phyloP scores from a whole-genome alignment of 1,140 invertebrate species.

The Brachystomella parvula region DNA sequence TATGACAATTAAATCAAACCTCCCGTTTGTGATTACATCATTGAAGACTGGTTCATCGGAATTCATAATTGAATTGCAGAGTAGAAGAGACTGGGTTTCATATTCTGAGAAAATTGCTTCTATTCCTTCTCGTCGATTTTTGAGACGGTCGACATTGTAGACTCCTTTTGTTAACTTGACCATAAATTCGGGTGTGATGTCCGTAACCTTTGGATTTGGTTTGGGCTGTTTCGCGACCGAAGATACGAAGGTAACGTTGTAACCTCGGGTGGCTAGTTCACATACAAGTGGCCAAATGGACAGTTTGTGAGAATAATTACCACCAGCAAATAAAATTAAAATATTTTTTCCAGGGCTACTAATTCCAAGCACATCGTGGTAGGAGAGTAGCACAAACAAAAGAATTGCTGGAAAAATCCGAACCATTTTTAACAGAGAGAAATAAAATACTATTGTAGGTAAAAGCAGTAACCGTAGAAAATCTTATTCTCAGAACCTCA shows the following conservation, averaged over 20 bases:
- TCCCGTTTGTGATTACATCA: neutral
- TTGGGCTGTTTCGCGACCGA: slow-evolving; percentile 1
- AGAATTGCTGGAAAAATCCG: neutral
- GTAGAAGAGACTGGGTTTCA: neutral
- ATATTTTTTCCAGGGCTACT: slow-evolving; percentile 4
- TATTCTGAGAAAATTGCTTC: neutral
- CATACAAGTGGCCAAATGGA: slow-evolving; percentile 17
- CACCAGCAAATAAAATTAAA: slow-evolving; percentile 24
- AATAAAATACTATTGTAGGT: too few species aligned
- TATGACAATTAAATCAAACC: slow-evolving; percentile 14
- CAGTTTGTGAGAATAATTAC: slow-evolving; percentile 19
- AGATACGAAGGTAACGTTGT: slow-evolving; percentile 22
- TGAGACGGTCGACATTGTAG: slow-evolving; percentile 17
- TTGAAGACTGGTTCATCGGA: neutral
- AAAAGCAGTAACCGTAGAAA: too few species aligned
- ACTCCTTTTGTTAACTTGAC: neutral
- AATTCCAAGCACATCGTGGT: neutral
- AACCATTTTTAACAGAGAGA: neutral
- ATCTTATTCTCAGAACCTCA: too few species aligned
- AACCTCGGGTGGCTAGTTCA: slow-evolving; percentile 8
- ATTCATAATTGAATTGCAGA: neutral
- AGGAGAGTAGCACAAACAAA: slow-evolving; percentile 1
- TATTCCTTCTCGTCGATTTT: neutral
- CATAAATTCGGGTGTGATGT: slow-evolving; percentile 2
- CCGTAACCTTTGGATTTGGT: slow-evolving; percentile 5